Base-by-base conservation (phyloP, 2,797 vertebrate genomes). In the Decapterus maruadsi region DNA sequence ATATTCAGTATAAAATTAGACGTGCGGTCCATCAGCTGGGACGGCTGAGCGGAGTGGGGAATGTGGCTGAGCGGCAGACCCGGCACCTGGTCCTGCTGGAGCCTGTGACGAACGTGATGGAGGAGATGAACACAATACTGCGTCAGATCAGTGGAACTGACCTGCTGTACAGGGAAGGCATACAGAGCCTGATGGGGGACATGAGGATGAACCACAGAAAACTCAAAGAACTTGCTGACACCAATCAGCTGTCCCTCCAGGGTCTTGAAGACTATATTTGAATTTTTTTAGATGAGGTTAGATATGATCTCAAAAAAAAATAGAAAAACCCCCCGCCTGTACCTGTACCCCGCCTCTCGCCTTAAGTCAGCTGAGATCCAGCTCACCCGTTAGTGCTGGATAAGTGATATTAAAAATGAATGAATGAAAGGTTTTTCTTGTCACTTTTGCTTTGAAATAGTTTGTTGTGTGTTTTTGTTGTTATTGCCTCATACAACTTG, bases 31-130 rank as follows among this genome's bases (percentile, higher is more conserved):
- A 19, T 46, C 42, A 62, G 29, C 42, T 62, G 60, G 60, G 43
- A 8, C 42, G 16, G 60, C 26, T 62, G 22, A 31, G 43, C 31
- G 42, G 8, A 16, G 60, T 62, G 20, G 43, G 42, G 22, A 62
- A 26, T 31, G 60, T 31, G 43, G 42, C 43, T 6, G 42, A 62
- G 43, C 42, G 46, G 26, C 60, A 63, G 42, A 63, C 60, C 60
- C 7, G 22, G 16, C 13, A 6, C 9, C 22, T 46, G 26, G 46
- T 63, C 42, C 6, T 63, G 43, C 22, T 63, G 42, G 42, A 48
- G 43, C 42, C 60, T 29, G 42, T 63, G 43, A 11, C 31, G 22
- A 31, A 46, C 31, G 8, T 57, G 17, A 4, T 57, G 16, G 55
- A 57, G 31, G 55, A 57, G 4, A 38, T 57, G 55, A 38, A 31